Percentiles rank a stretch among this genome's conserved stretches.
Conservation (phyloP, 2,888 invertebrate species). For the Synergus laeviventris region DNA sequence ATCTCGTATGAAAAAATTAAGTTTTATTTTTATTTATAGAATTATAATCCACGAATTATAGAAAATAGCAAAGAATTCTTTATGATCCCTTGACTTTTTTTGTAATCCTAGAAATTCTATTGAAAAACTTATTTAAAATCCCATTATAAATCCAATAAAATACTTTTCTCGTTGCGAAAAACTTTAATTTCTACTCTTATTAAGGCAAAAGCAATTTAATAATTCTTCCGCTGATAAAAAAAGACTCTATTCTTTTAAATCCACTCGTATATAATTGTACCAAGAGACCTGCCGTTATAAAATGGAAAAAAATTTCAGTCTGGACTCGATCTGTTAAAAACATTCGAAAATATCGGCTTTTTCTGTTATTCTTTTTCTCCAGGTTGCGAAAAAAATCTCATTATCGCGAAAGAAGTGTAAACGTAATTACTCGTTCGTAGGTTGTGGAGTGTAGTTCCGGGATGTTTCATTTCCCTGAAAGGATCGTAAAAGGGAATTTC, state of each 20-base stretch:
- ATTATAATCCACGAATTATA: too few species aligned
- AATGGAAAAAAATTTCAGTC: not conserved
- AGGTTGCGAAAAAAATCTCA: constrained; percentile 25
- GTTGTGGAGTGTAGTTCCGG: constrained; percentile 29
- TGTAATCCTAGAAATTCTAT: too few species aligned
- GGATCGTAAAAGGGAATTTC: constrained; percentile 35
- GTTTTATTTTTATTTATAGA: too few species aligned
- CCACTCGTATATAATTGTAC: not conserved
- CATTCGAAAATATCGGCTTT: not conserved
- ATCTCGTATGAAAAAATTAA: not conserved
- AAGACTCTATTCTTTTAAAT: not conserved
- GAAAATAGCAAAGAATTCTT: too few species aligned
- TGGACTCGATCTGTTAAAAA: not conserved
- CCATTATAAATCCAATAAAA: not conserved
- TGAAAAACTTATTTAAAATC: too few species aligned
- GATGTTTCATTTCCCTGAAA: constrained; percentile 34
- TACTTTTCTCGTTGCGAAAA: not conserved
- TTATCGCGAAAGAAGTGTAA: constrained; percentile 31
- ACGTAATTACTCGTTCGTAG: constrained; percentile 31
- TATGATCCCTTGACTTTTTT: too few species aligned
- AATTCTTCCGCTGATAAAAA: not conserved
- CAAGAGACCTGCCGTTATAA: not conserved
- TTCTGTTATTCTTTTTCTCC: not conserved
- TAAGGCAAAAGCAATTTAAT: not conserved
- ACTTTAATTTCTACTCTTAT: too few species aligned